Conservation (phyloP, 2,888 invertebrate genomes). For the Pinctada fucata region DNA sequence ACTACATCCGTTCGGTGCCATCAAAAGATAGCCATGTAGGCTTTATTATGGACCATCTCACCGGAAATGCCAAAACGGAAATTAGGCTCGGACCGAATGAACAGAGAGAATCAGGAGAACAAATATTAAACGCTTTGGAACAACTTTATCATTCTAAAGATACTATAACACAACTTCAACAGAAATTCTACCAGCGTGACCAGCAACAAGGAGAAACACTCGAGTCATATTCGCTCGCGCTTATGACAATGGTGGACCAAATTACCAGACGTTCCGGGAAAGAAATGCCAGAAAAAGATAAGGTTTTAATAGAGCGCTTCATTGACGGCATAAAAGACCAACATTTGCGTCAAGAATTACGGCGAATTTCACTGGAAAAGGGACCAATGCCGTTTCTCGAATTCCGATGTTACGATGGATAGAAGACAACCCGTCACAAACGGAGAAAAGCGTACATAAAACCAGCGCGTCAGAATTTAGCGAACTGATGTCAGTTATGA, state of each 20-base stretch:
- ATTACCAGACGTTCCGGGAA: no score
- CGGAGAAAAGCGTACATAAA: neutral
- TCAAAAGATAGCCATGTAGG: conserved; percentile 8
- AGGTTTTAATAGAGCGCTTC: neutral
- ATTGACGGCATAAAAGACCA: neutral
- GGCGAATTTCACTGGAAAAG: conserved; percentile 6
- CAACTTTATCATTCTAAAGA: no score
- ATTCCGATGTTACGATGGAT: conserved; percentile 8
- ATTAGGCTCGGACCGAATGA: neutral
- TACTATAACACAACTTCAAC: conserved; percentile 32
- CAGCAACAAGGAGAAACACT: no score
- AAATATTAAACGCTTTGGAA: conserved; percentile 27
- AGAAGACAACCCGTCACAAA: neutral
- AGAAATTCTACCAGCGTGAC: no score
- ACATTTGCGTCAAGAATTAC: conserved; percentile 1
- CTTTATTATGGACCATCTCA: conserved; percentile 1
- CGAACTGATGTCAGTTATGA: neutral
- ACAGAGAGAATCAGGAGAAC: conserved; percentile 19
- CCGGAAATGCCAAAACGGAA: conserved; percentile 6
- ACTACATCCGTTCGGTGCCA: conserved; percentile 25
- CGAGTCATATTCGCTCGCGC: no score
- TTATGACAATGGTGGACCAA: conserved; percentile 29
- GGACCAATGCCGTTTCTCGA: conserved; percentile 8
- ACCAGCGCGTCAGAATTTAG: neutral
- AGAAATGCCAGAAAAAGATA: neutral